A percentile compares a stretch with the other conserved stretches of the same genome.
phyloP scores from a whole-genome alignment of 2,113 vertebrate genomes.

The Etheostoma cragini region DNA sequence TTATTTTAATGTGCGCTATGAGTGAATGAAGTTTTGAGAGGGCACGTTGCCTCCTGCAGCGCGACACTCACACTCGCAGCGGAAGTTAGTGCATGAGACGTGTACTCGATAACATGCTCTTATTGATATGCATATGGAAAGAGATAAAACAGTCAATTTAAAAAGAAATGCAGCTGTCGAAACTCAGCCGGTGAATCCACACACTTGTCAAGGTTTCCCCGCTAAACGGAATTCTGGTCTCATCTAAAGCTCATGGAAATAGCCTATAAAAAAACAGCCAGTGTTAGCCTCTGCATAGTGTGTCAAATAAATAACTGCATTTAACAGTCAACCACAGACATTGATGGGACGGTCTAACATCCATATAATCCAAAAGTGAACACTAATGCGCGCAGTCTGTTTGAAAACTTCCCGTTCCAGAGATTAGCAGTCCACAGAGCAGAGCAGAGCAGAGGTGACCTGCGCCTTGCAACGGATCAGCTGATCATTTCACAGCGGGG shows the following conservation, averaged over 20 bases:
- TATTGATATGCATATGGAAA: slow-evolving; percentile 62
- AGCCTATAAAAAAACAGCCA: neutral
- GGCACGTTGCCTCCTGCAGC: slow-evolving; percentile 41
- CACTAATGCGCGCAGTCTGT: slow-evolving; percentile 52
- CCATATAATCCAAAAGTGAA: slow-evolving; percentile 50
- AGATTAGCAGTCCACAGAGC: slow-evolving; percentile 53
- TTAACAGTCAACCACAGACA: slow-evolving; percentile 27
- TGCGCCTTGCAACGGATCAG: slow-evolving; percentile 38
- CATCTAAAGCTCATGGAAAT: slow-evolving; percentile 5
- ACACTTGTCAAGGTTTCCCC: neutral
- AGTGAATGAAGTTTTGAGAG: slow-evolving; percentile 42
- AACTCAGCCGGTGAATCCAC: neutral
- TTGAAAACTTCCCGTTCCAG: slow-evolving; percentile 69
- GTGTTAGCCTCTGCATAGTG: neutral
- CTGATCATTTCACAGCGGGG: slow-evolving; percentile 27
- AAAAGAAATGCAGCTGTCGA: slow-evolving; percentile 48
- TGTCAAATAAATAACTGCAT: slow-evolving; percentile 26
- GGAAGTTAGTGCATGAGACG: slow-evolving; percentile 37
- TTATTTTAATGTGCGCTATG: neutral
- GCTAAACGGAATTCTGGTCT: neutral
- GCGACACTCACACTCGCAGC: neutral
- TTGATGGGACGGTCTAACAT: slow-evolving; percentile 37
- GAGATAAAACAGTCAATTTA: slow-evolving; percentile 6
- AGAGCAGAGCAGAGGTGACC: slow-evolving; percentile 36
- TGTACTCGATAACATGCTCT: slow-evolving; percentile 7